Evolutionary conservation across 2,888 invertebrate species (phyloP).

Genomic region (Chirona hameri): DNA sequence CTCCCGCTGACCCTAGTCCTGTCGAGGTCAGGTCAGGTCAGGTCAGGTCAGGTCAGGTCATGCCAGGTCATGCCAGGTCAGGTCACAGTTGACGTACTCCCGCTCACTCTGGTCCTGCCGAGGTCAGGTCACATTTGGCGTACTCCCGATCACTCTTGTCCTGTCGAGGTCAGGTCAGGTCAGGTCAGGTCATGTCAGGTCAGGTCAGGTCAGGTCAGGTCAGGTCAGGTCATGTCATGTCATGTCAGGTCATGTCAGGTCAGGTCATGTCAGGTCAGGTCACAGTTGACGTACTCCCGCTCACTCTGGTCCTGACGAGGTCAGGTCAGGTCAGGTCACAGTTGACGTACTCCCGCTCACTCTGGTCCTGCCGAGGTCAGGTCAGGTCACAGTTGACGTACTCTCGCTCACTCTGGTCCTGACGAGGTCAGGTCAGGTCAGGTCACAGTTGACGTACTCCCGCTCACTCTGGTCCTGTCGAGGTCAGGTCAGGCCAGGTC

Average conservation of each 20-base stretch:
- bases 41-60: no score
- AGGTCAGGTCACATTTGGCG: conserved; percentile 95
- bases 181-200: conserved; percentile 37
- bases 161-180: background rate
- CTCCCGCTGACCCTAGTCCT: conserved; percentile 71
- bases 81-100: conserved; percentile 95
- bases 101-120: conserved; percentile 60
- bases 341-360: conserved; percentile 91
- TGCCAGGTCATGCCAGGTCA: no score
- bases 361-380: background rate
- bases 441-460: conserved; percentile 95
- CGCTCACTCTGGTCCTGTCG: conserved; percentile 60
- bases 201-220: background rate
- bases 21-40: background rate
- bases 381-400: background rate
- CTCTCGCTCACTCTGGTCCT: no score
- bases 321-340: no score
- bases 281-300: no score
- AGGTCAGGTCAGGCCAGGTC: background rate
- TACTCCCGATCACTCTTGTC: conserved; percentile 77
- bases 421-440: no score
- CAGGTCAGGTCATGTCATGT: no score
- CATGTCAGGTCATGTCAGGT: conserved; percentile 60
- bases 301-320: no score
- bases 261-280: conserved; percentile 62